Evolutionary conservation across 2,888 invertebrate species (phyloP).

Genomic region (Azorinus chamasolen): DNA sequence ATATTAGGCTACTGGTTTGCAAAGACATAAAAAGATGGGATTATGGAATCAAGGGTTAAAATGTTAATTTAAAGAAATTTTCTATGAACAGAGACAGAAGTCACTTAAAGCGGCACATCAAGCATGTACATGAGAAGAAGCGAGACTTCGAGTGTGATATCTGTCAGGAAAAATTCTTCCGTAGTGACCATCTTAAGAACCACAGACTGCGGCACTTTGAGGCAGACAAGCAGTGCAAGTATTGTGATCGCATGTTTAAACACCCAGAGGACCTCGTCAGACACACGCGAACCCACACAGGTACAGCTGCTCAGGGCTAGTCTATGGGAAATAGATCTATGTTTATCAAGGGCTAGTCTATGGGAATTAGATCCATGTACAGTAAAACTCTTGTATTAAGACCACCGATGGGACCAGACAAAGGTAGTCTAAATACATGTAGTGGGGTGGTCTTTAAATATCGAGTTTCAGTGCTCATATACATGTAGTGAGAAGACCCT

Average conservation of each 20-base stretch:
- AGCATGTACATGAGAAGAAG: constrained; percentile 42
- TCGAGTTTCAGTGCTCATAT: no score
- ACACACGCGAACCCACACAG: constrained; percentile 45
- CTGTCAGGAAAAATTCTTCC: constrained; percentile 52
- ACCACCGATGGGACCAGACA: no score
- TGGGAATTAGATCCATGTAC: no score
- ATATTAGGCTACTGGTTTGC: no score
- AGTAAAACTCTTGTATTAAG: no score
- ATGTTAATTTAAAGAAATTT: background rate
- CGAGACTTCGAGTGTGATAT: constrained; percentile 55
- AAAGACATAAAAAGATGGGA: no score
- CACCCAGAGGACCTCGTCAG: constrained; percentile 39
- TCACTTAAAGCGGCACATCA: constrained; percentile 41
- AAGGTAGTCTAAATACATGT: no score
- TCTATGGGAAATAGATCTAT: background rate
- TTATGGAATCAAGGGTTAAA: no score
- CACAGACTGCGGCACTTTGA: constrained; percentile 45
- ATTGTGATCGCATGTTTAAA: constrained; percentile 39
- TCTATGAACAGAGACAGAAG: constrained; percentile 30
- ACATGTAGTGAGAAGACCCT: no score
- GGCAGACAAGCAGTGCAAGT: constrained; percentile 33
- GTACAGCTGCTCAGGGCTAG: constrained; percentile 11
- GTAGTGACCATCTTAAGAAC: constrained; percentile 47
- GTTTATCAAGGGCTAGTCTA: no score
- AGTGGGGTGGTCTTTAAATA: no score